These are phyloP conservation scores for Chaenocephalus aceratus DNA, from an alignment of 2,113 vertebrate genomes.

Conservation along the genomic window DNA sequence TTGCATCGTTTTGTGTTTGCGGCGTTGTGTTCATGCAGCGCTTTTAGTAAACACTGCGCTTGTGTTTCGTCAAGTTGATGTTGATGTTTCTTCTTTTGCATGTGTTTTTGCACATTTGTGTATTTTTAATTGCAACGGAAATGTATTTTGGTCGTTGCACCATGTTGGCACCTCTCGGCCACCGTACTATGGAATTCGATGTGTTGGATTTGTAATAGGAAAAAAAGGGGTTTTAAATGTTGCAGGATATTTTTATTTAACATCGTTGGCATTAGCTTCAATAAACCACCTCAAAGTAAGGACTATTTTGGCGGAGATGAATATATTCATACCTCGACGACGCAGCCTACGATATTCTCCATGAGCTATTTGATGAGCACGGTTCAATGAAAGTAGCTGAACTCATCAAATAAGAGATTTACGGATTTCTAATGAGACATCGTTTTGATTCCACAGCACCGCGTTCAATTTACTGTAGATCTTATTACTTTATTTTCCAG, in stretches of 20 bases:
- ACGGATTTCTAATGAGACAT: slow-evolving; percentile 40
- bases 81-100: too few relatives aligned
- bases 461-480: slow-evolving; percentile 55
- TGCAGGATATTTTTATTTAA: slow-evolving; percentile 41
- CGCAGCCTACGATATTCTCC: slow-evolving; percentile 55
- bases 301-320: neutral
- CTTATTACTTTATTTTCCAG: slow-evolving; percentile 76
- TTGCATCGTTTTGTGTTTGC: too few relatives aligned
- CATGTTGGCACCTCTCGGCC: too few relatives aligned
- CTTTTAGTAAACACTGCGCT: too few relatives aligned
- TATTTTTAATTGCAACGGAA: too few relatives aligned
- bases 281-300: slow-evolving; percentile 49
- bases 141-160: too few relatives aligned
- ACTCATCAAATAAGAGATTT: slow-evolving; percentile 34
- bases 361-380: slow-evolving; percentile 57
- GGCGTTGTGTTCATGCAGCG: too few relatives aligned
- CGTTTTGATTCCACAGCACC: slow-evolving; percentile 61
- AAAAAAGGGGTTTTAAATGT: slow-evolving; percentile 26
- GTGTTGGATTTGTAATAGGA: slow-evolving; percentile 48
- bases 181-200: slow-evolving; percentile 28
- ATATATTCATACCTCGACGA: slow-evolving; percentile 45
- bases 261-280: slow-evolving; percentile 44
- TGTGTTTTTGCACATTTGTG: too few relatives aligned
- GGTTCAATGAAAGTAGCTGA: slow-evolving; percentile 71
- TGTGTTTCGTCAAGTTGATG: too few relatives aligned